Percentiles rank a stretch among this genome's conserved stretches.
Evolutionary conservation across 2,888 invertebrate species (phyloP).

Genomic region (Panorpa germanica): DNA sequence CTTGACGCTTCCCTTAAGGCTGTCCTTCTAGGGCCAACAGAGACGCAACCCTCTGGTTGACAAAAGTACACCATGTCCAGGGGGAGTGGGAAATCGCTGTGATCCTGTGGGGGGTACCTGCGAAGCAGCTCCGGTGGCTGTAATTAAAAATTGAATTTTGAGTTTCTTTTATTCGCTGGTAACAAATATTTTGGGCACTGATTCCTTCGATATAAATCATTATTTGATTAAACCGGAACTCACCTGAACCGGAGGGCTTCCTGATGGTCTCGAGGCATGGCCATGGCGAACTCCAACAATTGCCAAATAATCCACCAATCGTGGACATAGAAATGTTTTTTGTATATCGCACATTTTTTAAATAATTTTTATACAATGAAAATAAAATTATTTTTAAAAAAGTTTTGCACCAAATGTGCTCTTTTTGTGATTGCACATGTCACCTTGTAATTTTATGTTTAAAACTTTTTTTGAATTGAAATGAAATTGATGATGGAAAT

Average conservation of each 20-base stretch:
- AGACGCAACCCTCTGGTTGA: conserved; percentile 96
- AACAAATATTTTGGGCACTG: neutral
- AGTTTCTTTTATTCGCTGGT: neutral
- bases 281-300: conserved; percentile 82
- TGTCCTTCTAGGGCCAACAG: conserved; percentile 72
- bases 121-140: conserved; percentile 87
- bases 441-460: too few species aligned
- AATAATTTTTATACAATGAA: too few species aligned
- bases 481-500: too few species aligned
- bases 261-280: conserved; percentile 33
- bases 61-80: conserved; percentile 99
- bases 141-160: conserved; percentile 14
- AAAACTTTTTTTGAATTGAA: too few species aligned
- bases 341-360: conserved; percentile 38
- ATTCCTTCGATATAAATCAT: neutral
- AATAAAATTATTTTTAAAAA: too few species aligned
- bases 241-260: conserved; percentile 62
- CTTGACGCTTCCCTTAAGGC: conserved; percentile 80
- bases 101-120: conserved; percentile 89
- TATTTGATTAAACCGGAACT: conserved; percentile 12
- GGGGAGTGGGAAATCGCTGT: conserved; percentile 92
- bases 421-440: too few species aligned
- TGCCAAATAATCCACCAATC: conserved; percentile 88
- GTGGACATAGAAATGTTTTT: conserved; percentile 66
- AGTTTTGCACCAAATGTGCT: too few species aligned